These are phyloP conservation scores for Lateolabrax maculatus DNA, from an alignment of 2,797 vertebrate species.

Conservation along the genomic window DNA sequence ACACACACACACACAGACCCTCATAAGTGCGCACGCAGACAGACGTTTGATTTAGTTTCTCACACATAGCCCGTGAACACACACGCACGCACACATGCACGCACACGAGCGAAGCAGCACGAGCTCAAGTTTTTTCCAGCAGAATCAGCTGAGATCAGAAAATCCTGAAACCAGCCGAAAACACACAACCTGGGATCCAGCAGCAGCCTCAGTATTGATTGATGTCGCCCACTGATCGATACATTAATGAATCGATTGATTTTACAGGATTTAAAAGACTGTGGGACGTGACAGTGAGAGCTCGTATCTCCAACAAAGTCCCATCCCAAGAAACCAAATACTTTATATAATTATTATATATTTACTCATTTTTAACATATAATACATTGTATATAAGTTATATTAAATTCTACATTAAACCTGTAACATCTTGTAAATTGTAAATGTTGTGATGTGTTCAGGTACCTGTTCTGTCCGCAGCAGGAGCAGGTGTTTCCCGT, in stretches of 20 bases:
- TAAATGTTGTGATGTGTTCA: slow-evolving; percentile 24
- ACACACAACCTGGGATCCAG: neutral
- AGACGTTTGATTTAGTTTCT: neutral
- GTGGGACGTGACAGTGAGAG: neutral
- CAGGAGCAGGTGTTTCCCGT: slow-evolving; percentile 46
- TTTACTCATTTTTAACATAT: too few species aligned
- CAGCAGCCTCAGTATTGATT: neutral
- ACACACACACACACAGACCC: neutral
- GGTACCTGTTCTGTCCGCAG: slow-evolving; percentile 50
- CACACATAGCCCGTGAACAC: neutral
- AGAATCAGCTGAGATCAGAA: slow-evolving; percentile 31
- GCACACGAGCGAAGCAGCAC: neutral
- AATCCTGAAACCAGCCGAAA: neutral
- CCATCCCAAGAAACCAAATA: neutral
- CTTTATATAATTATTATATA: too few species aligned
- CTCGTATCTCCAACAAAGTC: neutral
- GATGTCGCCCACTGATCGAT: neutral
- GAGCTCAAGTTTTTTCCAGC: slow-evolving; percentile 29
- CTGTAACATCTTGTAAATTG: neutral
- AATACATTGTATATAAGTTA: too few species aligned
- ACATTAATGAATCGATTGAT: neutral
- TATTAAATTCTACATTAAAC: neutral
- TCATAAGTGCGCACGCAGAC: neutral
- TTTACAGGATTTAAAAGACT: neutral
- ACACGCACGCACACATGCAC: neutral